These are phyloP conservation scores for Esperia sulphurella DNA, from an alignment of 2,888 invertebrate species.

Conservation along the genomic window DNA sequence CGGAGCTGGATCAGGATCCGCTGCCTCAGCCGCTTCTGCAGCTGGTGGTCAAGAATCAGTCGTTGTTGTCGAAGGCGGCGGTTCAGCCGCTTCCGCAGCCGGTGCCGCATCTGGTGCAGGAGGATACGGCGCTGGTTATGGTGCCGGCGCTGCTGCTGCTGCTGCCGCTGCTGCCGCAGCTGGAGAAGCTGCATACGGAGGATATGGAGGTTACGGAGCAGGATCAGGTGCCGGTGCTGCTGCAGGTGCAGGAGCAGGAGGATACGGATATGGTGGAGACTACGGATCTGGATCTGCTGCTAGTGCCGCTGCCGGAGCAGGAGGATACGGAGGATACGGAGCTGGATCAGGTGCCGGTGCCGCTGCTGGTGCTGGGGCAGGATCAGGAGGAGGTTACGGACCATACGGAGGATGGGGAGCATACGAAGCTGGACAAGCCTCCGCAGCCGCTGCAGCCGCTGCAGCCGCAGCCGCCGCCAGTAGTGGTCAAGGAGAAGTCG, in stretches of 20 bases:
- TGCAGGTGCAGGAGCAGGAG: slow-evolving; percentile 3
- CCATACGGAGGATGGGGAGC: neutral
- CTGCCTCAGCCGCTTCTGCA: neutral
- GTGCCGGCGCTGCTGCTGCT: neutral
- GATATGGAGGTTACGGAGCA: slow-evolving; percentile 2
- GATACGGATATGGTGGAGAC: slow-evolving; percentile 4
- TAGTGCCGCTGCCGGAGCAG: slow-evolving; percentile 4
- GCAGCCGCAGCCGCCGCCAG: neutral
- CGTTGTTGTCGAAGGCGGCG: too few relatives aligned
- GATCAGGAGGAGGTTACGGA: neutral
- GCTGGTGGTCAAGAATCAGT: too few relatives aligned
- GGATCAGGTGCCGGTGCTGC: slow-evolving; percentile 10
- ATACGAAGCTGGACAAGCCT: too few relatives aligned
- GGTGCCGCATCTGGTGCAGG: slow-evolving; percentile 5
- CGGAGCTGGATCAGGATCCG: neutral
- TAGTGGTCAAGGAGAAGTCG: too few relatives aligned
- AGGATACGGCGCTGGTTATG: neutral
- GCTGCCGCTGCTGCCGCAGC: slow-evolving; percentile 4
- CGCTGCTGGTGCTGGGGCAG: neutral
- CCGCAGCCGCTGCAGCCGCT: neutral
- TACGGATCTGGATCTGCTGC: neutral
- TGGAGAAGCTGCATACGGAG: neutral
- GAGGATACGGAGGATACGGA: slow-evolving; percentile 7
- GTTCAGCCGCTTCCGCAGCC: too few relatives aligned
- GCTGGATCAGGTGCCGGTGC: neutral